Evolutionary conservation across 92 coral and sea anemone genomes (phyloP), one percentile per base, ranked within the genome.

Genomic region (Porites divaricata): DNA sequence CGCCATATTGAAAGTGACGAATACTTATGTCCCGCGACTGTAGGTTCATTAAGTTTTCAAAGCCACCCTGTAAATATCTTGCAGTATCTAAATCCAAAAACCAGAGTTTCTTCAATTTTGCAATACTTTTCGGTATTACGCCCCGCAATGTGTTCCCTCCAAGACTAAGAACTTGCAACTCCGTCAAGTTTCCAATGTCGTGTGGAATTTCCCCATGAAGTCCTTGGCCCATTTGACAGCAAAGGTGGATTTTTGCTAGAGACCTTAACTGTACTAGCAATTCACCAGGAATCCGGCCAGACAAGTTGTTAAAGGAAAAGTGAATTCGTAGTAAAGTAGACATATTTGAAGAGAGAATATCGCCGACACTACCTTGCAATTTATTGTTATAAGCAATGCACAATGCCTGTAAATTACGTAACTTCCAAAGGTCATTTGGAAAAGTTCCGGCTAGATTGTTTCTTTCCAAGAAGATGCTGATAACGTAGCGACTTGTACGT

Each of bases 331-430:
- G 70, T n/a, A 95, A 54, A 19, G 77, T 78, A 0, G 98, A 73
- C 98, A 95, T 95, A 66, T 95, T 95, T 8, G 78, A 72, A 26
- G 77, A 90, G 7, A 95, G n/a, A 67, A 95, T 81, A 3, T 86
- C 81, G 6, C 83, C 74, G 14, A 91, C 24, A 22, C 78, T 74
- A 15, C 96, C 98, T 48, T 21, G 17, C 76, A 93, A 75, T 20
- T 35, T 28, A 10, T 49, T 13, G 72, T 92, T 95, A 17, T 45
- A 4, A 13, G 45, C 73, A 58, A 86, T 54, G 52, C 95, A 90
- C 50, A 95, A 49, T 15, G 88, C 85, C 83, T 88, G 95, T 76
- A 95, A 83, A 77, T 95, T 93, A 1, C 98, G 96, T 35, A 95
- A 75, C 74, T 75, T 89, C 98, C 98, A 95, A 25, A 95, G 87